Base-by-base conservation (phyloP, 2,797 vertebrate species). In the Sebastes hubbsi region DNA sequence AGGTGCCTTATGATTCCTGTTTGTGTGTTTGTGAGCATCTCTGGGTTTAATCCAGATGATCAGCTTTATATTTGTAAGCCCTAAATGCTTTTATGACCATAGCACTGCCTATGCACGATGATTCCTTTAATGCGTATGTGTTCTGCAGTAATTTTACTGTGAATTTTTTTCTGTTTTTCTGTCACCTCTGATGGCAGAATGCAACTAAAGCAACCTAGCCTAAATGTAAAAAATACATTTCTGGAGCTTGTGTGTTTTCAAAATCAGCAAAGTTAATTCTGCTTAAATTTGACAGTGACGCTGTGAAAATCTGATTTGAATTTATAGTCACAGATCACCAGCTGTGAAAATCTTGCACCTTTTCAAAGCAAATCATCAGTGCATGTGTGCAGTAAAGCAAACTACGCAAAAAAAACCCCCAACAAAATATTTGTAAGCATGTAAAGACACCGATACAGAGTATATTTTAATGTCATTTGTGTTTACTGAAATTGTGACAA, bases 1-100 rank as follows among this genome's bases (percentile, higher is more conserved):
- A 78, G 72, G 88, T 90, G 92, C 90, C 90, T 94, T 88, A 80
- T 68, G 84, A 88, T 83, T 80, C 62, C 62, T 70, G 64, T 79
- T 25, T 30, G 29, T 78, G 78, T 59, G 22, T 79, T 29, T 30
- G 29, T 78, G 78, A 52, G 22, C 25, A 1, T 72, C 18, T 58
- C 56, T 78, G 62, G 14, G 14, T 63, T 68, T 38, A 20, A 61
- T 52, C 30, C 27, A 3, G 58, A 36, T 5, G 9, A 29, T 74
- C 29, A 62, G 52, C 74, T 80, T 72, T 60, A 22, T 52, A 14
- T 54, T 42, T 46, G 8, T 72, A 8, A 38, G 27, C 61, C 61
- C 61, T 36, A 9, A 38, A 18, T 6, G 10, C 34, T 7, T 46
- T 76, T 42, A 61, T n/a, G 56, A 30, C 10, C 52, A 2, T 13